These are phyloP conservation scores for Pongo pygmaeus DNA, from an alignment of 2,113 vertebrate genomes.

Conservation along the genomic window DNA sequence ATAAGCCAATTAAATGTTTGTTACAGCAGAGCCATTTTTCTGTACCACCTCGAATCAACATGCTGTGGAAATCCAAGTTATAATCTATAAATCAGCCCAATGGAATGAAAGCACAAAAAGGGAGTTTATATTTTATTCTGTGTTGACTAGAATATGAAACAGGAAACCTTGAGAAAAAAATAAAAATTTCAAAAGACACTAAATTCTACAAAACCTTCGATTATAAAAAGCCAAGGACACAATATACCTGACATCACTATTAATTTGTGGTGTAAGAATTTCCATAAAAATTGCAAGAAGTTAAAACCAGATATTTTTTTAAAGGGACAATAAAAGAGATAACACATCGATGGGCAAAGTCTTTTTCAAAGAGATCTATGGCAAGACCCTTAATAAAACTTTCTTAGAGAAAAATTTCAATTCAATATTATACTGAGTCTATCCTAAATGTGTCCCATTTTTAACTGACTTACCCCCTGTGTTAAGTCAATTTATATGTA, in stretches of 20 bases:
- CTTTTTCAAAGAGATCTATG: background rate
- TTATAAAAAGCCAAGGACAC: conserved; percentile 16
- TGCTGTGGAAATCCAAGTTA: background rate
- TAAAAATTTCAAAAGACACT: background rate
- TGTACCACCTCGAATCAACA: background rate
- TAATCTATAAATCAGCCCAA: background rate
- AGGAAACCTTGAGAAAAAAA: background rate
- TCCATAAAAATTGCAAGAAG: background rate
- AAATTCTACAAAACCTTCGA: background rate
- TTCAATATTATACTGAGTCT: conserved; percentile 33
- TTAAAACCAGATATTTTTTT: background rate
- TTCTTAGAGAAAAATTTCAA: conserved; percentile 57
- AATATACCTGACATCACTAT: background rate
- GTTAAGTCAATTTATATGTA: conserved; percentile 65
- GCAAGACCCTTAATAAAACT: conserved; percentile 7
- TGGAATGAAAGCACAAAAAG: background rate
- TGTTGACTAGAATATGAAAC: background rate
- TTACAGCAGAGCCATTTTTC: background rate
- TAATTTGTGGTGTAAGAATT: conserved; percentile 28
- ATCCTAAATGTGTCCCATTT: background rate
- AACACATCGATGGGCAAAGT: background rate
- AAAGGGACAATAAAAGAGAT: background rate
- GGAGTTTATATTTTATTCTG: background rate
- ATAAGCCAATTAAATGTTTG: background rate
- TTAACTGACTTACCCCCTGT: conserved; percentile 14